These are phyloP conservation scores for Lagopus muta DNA, from an alignment of 2,113 vertebrate species.

Conservation along the genomic window DNA sequence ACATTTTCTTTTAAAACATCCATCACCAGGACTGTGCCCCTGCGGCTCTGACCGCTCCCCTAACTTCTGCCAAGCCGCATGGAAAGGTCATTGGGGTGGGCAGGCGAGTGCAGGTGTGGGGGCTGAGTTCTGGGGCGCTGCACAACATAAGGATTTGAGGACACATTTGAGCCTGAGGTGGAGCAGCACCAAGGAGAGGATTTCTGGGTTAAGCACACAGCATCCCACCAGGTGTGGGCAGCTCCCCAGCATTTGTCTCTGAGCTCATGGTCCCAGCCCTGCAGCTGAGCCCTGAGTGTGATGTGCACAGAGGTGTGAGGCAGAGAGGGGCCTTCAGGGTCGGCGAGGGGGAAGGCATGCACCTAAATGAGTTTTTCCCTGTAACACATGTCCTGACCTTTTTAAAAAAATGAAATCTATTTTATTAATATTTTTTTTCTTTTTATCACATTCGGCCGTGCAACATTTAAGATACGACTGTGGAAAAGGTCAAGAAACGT, in stretches of 20 bases:
- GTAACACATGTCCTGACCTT: slow-evolving; percentile 81
- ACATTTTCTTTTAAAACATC: slow-evolving; percentile 21
- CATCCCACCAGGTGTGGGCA: not conserved
- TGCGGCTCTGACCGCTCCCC: not conserved
- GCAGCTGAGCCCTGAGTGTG: not conserved
- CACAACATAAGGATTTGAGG: not conserved
- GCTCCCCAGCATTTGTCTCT: not conserved
- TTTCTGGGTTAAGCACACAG: not conserved
- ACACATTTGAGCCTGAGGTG: not conserved
- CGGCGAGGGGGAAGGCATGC: not conserved
- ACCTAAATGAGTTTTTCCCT: slow-evolving; percentile 76
- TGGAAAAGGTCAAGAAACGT: slow-evolving; percentile 80
- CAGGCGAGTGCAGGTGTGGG: not conserved
- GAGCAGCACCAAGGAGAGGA: not conserved
- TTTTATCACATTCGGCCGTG: slow-evolving; percentile 67
- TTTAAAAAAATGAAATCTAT: slow-evolving; percentile 76
- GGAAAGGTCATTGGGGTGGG: not conserved
- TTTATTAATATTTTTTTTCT: slow-evolving; percentile 81
- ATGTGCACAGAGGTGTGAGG: not conserved
- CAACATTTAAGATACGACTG: slow-evolving; percentile 60
- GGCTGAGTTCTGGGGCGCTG: not conserved
- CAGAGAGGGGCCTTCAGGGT: not conserved
- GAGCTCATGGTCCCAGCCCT: not conserved
- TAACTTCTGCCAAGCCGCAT: not conserved
- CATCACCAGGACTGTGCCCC: not conserved